These are phyloP conservation scores for Agonopterix heracliana DNA, from an alignment of 2,888 invertebrate species.

Conservation along the genomic window DNA sequence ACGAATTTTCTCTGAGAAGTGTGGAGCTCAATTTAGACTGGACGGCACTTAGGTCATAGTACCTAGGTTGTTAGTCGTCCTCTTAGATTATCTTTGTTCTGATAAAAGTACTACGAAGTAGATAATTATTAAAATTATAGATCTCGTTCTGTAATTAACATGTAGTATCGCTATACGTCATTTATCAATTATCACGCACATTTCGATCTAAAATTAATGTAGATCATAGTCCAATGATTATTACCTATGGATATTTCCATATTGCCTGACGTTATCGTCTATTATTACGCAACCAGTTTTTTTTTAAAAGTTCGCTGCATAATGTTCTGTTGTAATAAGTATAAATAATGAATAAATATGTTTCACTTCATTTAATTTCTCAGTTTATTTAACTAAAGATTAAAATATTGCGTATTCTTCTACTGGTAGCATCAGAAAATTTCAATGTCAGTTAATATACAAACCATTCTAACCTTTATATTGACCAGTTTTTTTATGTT, in stretches of 20 bases:
- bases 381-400: too few species aligned
- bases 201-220: background rate
- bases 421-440: too few species aligned
- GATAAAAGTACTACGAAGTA: background rate
- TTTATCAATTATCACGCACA: background rate
- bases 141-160: background rate
- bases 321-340: too few species aligned
- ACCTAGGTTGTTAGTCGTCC: background rate
- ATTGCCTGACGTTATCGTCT: background rate
- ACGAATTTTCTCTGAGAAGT: background rate
- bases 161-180: too few species aligned
- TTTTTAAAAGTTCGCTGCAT: too few species aligned
- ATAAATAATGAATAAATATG: too few species aligned
- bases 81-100: conserved; percentile 2
- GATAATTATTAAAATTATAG: background rate
- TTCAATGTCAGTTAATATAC: too few species aligned
- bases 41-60: background rate
- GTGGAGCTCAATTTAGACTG: conserved; percentile 1
- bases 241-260: background rate
- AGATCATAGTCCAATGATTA: background rate
- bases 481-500: too few species aligned
- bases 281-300: background rate
- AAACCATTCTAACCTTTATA: too few species aligned
- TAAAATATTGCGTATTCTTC: too few species aligned
- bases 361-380: too few species aligned